A percentile compares a stretch with the other conserved stretches of the same genome.
Conservation (phyloP, 2,113 vertebrate species). For the Myotis brandtii region DNA sequence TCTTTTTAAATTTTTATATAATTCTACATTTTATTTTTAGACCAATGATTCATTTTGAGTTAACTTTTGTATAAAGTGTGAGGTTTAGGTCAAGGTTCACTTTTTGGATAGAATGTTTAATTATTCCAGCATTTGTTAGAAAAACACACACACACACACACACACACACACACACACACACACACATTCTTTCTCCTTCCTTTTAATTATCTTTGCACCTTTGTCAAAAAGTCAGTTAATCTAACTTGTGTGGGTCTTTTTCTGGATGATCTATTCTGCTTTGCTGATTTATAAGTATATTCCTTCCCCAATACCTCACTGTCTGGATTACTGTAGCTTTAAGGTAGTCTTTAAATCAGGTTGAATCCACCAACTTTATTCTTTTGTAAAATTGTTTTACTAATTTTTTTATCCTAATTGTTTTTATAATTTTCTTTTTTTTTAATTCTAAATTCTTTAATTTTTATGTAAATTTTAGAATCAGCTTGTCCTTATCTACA, state of each 20-base stretch:
- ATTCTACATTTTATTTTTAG: not conserved
- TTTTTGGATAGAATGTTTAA: not conserved
- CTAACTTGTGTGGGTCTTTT: not conserved
- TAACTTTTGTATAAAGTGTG: not conserved
- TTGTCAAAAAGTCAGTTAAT: slow-evolving; percentile 8
- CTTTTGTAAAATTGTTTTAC: not conserved
- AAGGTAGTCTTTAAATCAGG: not conserved
- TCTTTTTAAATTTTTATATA: not conserved
- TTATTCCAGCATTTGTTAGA: not conserved
- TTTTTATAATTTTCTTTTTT: not conserved
- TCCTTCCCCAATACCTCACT: not conserved
- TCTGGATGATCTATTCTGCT: not conserved
- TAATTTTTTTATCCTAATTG: not conserved
- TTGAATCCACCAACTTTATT: not conserved
- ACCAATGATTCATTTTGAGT: not conserved
- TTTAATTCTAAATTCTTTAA: not conserved
- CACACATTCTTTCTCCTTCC: not conserved
- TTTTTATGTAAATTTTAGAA: slow-evolving; percentile 17
- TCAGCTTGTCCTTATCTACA: not conserved
- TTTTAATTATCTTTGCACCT: not conserved
- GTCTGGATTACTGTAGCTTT: not conserved
- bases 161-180: no score
- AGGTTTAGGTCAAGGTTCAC: not conserved
- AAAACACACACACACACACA: no score
- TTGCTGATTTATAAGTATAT: not conserved